Evolutionary conservation across 1,140 invertebrate species (phyloP), one percentile per base, ranked within the genome.

Genomic region (Diabrotica undecimpunctata): DNA sequence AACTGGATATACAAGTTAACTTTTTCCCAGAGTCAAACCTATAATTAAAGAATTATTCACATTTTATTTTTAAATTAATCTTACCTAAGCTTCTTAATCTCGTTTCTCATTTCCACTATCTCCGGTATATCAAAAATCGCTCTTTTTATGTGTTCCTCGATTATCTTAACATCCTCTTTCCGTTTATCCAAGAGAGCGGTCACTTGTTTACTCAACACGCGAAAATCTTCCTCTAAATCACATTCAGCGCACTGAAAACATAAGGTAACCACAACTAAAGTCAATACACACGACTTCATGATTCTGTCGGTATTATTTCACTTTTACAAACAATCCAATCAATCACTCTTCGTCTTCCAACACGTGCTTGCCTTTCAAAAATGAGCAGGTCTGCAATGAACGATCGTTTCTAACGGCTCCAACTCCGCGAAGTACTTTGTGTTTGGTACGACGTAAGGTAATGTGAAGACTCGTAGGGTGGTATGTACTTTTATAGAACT

Each of bases 81-180:
- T 72, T 67, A 78, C 78, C 75, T 76, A 56, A 79, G 68, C 62
- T 70, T 75, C 54, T 70, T 70, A 12, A 79, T 71, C 58, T 78
- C 76, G 36, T 78, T 72, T 38, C 70, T 67, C 38, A 79, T 71
- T 55, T 76, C 74, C 51, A 70, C 71, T 13, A 78, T 62, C 65
- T 78, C 76, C 36, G 72, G 72, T 46, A 70, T 76, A 38, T 74
- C 66, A 41, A 72, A 72, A 56, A 79, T 67, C 38, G 72, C 73
- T 59, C 79, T 81, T 68, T 85, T 83, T 59, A 88, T 77, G 74
- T 83, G 86, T 58, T 82, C 83, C 74, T 87, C 86, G 59, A 88
- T 79, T 65, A 83, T 80, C 68, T 85, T 81, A 70, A 87, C 84
- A 79, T 88, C 86, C 75, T 87, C 83, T 63, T 84, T 83, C n/a